Conservation (phyloP, 2,797 vertebrate species). For the Serranus cabrilla region DNA sequence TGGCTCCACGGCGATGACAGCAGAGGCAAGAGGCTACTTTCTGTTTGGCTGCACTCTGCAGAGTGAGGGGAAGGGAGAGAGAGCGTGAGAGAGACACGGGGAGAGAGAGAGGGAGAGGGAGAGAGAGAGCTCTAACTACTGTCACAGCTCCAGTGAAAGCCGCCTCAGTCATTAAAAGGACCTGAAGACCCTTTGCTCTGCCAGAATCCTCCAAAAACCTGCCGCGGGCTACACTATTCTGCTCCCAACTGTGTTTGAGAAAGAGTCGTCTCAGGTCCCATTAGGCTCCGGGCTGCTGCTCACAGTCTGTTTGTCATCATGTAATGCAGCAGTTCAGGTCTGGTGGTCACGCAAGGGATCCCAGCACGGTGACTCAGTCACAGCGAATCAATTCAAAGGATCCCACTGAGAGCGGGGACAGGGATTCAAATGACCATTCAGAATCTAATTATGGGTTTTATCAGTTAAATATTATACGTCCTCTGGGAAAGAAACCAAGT, state of each 20-base stretch:
- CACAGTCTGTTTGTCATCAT: slow-evolving; percentile 44
- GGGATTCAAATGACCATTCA: slow-evolving; percentile 1
- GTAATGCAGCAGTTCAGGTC: slow-evolving; percentile 48
- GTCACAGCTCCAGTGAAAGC: slow-evolving; percentile 36
- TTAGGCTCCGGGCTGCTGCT: slow-evolving; percentile 37
- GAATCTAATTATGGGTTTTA: background rate
- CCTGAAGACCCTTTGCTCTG: slow-evolving; percentile 17
- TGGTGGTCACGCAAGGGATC: slow-evolving; percentile 3
- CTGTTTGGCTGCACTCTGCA: slow-evolving; percentile 67
- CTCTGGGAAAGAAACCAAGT: background rate
- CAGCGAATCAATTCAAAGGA: slow-evolving; percentile 14
- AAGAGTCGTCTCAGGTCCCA: slow-evolving; percentile 46
- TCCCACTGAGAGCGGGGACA: background rate
- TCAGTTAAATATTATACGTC: background rate
- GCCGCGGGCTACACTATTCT: slow-evolving; percentile 14
- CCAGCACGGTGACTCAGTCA: slow-evolving; percentile 12
- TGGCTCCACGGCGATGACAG: slow-evolving; percentile 37
- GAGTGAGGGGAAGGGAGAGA: slow-evolving; percentile 54
- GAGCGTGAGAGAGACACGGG: background rate
- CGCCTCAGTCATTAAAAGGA: slow-evolving; percentile 45
- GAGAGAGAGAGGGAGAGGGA: slow-evolving; percentile 13
- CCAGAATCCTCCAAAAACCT: slow-evolving; percentile 24
- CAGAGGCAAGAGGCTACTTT: slow-evolving; percentile 45
- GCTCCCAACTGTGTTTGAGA: slow-evolving; percentile 34
- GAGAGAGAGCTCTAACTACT: slow-evolving; percentile 30